A percentile compares a stretch with the other conserved stretches of the same genome.
phyloP scores from a whole-genome alignment of 2,113 vertebrate species.

The Apteryx mantelli region DNA sequence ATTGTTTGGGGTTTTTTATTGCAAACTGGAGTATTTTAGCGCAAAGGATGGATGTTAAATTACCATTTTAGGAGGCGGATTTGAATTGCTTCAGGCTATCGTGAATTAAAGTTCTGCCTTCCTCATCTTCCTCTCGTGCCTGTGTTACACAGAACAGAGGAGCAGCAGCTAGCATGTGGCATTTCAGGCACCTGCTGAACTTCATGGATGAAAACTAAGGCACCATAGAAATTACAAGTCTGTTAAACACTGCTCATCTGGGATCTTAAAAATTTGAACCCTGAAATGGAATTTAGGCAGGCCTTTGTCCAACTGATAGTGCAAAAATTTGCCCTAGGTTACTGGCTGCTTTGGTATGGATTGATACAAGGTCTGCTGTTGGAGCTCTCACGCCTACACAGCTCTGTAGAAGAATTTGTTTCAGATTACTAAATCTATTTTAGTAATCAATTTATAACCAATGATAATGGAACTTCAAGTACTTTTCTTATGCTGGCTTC shows the following conservation, averaged over 20 bases:
- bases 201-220: not conserved
- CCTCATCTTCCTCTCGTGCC: not conserved
- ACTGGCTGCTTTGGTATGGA: not conserved
- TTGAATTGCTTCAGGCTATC: not conserved
- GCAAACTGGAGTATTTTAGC: not conserved
- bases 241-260: not conserved
- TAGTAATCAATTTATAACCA: not conserved
- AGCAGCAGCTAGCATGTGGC: fast-evolving
- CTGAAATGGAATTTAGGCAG: not conserved
- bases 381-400: not conserved
- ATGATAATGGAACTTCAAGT: not conserved
- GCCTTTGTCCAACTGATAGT: not conserved
- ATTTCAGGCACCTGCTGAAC: not conserved
- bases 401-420: not conserved
- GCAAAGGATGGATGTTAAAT: not conserved
- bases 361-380: not conserved
- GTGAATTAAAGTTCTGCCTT: not conserved
- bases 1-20: not conserved
- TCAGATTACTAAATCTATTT: not conserved
- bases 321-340: not conserved
- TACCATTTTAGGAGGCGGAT: not conserved
- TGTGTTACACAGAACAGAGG: not conserved
- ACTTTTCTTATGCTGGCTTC: not conserved
- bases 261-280: not conserved
- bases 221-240: not conserved